Base-by-base conservation (phyloP, 2,888 invertebrate genomes). In the Rhodophaea formosa region DNA sequence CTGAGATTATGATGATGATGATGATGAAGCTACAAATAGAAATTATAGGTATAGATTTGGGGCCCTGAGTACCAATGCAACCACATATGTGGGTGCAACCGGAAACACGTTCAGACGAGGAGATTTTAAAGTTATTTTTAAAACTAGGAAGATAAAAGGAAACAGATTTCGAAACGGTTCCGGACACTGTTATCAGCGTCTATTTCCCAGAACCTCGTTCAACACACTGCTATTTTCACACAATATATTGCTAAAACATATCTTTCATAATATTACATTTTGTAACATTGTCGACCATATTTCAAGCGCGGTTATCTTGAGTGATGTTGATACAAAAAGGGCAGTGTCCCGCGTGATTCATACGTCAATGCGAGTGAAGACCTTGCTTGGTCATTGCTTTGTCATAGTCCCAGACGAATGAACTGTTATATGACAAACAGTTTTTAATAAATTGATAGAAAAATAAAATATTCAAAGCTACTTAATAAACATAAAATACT, bases 141-240 rank as follows among this genome's bases (percentile, higher is more conserved):
- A 8, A 35, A 10, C 35, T 35, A 35, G 35, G 35, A 30, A 49
- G 15, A 30, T 49, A 49, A 32, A 49, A 49, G 32, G 15, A 45
- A 23, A 17, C 15, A 10, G 35, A 23, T 32, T 49, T 15, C 32
- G 14, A 7, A n/a, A 49, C 49, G 8, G 45, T 45, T 45, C 32
- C 15, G 46, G 32, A 30, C 53, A 44, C 29, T 16, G 23, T 35
- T 55, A 46, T 46, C 55, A 6, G 46, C 35, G 15, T 15, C 35
- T 16, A 35, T 35, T 56, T 47, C 35, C 46, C 17, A 43, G 46
- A 39, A 56, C 12, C 14, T 17, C 39, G 42, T 47, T 23, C 46
- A 56, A 39, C 35, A 47, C 17, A 56, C 45, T 39, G 32, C 35
- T 46, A 47, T 47, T 56, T 35, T 16, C 46, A 47, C 45, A 46